Evolutionary conservation across 2,888 invertebrate species (phyloP).

Genomic region (Parnassius orleans): DNA sequence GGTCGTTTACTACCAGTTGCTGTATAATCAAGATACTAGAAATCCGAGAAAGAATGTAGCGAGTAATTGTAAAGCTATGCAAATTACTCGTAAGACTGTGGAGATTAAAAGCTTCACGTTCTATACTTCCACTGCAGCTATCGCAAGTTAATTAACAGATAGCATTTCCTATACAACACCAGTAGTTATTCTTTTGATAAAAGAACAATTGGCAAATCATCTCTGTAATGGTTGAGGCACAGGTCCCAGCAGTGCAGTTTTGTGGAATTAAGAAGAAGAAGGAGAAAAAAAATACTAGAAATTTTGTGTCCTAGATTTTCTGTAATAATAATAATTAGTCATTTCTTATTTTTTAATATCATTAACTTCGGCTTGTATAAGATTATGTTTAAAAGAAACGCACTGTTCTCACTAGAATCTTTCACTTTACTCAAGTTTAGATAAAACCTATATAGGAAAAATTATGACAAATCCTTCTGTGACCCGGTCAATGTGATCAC

Average conservation of each 20-base stretch:
- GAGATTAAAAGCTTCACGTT: conserved; percentile 51
- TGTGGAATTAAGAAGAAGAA: too few relatives aligned
- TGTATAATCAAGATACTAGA: conserved; percentile 41
- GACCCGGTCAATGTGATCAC: neutral
- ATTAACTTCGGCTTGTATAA: too few relatives aligned
- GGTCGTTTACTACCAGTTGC: conserved; percentile 18
- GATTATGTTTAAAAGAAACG: too few relatives aligned
- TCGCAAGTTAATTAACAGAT: conserved; percentile 58
- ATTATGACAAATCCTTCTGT: neutral
- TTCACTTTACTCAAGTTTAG: too few relatives aligned
- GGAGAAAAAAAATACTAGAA: too few relatives aligned
- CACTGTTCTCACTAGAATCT: too few relatives aligned
- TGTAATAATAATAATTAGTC: too few relatives aligned
- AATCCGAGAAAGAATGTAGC: conserved; percentile 60
- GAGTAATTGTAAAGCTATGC: conserved; percentile 72
- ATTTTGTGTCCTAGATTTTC: too few relatives aligned
- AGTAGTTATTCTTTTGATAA: conserved; percentile 35
- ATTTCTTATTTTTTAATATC: too few relatives aligned
- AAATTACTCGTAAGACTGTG: conserved; percentile 48
- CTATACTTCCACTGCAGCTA: conserved; percentile 43
- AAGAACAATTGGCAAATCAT: conserved; percentile 16
- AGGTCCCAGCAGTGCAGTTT: too few relatives aligned
- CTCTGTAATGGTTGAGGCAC: too few relatives aligned
- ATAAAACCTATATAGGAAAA: neutral
- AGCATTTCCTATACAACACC: conserved; percentile 35